Evolutionary conservation across 2,888 invertebrate species (phyloP).

Genomic region (Cheilosia pagana): DNA sequence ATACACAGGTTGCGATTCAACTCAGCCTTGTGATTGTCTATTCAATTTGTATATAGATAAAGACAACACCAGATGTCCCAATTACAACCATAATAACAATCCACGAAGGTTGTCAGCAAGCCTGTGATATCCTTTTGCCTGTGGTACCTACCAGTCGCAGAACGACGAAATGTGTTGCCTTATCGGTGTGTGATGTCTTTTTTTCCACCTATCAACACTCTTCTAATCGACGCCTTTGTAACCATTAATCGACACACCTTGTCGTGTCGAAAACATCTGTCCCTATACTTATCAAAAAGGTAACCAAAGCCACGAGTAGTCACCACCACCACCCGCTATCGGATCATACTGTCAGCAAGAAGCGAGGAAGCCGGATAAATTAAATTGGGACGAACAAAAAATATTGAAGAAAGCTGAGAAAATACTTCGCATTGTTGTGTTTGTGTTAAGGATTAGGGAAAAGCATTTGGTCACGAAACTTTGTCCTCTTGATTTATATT

Average conservation of each 20-base stretch:
- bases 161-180: conserved; percentile 19
- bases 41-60: conserved; percentile 5
- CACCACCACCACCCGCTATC: conserved; percentile 6
- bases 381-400: conserved; percentile 31
- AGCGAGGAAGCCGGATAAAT: conserved; percentile 27
- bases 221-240: conserved; percentile 36
- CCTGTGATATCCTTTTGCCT: conserved; percentile 18
- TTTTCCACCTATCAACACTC: conserved; percentile 31
- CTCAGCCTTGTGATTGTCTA: not conserved
- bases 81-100: conserved; percentile 17
- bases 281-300: not conserved
- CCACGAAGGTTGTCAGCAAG: conserved; percentile 6
- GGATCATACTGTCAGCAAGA: conserved; percentile 26
- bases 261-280: conserved; percentile 37
- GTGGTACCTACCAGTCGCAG: not conserved
- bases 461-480: conserved; percentile 44
- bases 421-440: conserved; percentile 23
- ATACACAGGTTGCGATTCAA: not conserved
- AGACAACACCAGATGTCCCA: conserved; percentile 42
- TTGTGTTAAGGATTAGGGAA: conserved; percentile 41
- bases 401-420: conserved; percentile 21
- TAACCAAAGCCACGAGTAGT: conserved; percentile 13
- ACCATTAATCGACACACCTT: conserved; percentile 59
- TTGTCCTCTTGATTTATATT: conserved; percentile 53
- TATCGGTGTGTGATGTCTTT: conserved; percentile 33